Conservation (phyloP, 2,113 vertebrate species). For the Entomyzon cyanotis region DNA sequence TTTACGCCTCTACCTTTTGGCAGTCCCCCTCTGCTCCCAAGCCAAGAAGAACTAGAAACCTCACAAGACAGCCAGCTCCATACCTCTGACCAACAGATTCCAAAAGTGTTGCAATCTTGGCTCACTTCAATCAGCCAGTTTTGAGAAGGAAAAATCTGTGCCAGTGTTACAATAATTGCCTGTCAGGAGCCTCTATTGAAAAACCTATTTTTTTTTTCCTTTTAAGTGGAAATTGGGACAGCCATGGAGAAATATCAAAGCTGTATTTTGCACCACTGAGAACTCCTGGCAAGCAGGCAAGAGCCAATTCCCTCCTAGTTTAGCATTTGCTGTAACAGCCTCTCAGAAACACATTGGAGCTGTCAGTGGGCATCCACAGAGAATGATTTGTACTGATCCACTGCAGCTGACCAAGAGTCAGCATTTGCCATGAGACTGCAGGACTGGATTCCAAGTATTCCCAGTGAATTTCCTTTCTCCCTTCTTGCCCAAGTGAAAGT, state of each 20-base stretch:
- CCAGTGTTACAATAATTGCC: neutral
- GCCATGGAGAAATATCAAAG: neutral
- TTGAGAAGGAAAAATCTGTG: neutral
- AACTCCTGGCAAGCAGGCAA: neutral
- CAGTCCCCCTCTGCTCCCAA: neutral
- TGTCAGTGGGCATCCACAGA: neutral
- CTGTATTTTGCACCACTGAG: neutral
- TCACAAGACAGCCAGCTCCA: neutral
- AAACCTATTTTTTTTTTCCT: neutral
- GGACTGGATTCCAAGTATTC: neutral
- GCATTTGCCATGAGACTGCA: neutral
- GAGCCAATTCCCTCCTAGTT: neutral
- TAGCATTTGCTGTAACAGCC: neutral
- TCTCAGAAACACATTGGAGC: neutral
- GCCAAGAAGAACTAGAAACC: conserved; percentile 36
- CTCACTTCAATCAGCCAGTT: neutral
- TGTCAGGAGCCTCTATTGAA: neutral
- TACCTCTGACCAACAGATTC: conserved; percentile 24
- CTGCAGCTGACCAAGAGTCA: neutral
- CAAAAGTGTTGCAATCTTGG: conserved; percentile 2
- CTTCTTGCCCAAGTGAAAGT: neutral
- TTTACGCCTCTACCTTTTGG: neutral
- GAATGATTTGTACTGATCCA: neutral
- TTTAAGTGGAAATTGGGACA: neutral
- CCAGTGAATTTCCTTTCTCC: neutral